Conservation (phyloP, 2,113 vertebrate species). For the Coryphaenoides rupestris region DNA sequence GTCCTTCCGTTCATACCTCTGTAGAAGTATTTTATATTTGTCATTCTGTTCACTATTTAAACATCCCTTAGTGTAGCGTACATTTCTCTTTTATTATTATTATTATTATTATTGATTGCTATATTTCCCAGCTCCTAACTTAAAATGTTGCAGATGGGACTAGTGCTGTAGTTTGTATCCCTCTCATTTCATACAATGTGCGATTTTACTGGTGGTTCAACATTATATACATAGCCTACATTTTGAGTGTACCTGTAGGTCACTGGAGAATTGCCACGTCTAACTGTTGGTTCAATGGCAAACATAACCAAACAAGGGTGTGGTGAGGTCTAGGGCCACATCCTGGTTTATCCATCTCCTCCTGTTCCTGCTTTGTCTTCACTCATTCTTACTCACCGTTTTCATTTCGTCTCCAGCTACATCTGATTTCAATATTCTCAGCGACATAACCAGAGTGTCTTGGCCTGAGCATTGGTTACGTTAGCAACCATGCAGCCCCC, state of each 20-base stretch:
- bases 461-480: constrained; percentile 40
- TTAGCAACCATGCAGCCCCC: constrained; percentile 85
- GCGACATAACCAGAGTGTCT: constrained; percentile 45
- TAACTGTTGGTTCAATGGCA: constrained; percentile 10
- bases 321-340: constrained; percentile 33
- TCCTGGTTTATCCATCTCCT: neutral
- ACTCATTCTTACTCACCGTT: no score
- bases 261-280: constrained; percentile 55
- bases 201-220: neutral
- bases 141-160: no score
- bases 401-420: constrained; percentile 29
- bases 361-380: constrained; percentile 1
- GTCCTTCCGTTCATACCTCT: no score
- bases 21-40: no score
- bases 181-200: no score
- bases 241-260: neutral
- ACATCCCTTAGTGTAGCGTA: no score
- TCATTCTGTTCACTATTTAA: no score
- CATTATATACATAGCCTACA: neutral
- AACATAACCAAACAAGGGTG: constrained; percentile 57
- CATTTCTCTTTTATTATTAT: no score
- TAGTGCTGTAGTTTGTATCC: no score
- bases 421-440: constrained; percentile 46
- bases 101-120: no score
- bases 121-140: no score